Evolutionary conservation across 2,797 vertebrate species (phyloP), one percentile per base, ranked within the genome.

Genomic region (Rhinichthys osculus): DNA sequence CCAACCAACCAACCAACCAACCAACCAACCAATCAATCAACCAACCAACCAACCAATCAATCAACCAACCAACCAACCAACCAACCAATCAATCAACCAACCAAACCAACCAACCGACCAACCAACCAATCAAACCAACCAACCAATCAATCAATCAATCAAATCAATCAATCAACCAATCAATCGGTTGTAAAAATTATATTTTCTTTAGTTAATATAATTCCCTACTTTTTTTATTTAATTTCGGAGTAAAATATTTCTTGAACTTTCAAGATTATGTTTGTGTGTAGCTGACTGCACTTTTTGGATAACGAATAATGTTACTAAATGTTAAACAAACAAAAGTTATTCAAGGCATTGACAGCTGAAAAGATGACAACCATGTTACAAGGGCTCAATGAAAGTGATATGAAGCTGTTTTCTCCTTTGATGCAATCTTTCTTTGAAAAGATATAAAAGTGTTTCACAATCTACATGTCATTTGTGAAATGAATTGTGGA

Each of bases 371-470:
- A 78, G 35, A 78, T n/a, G 21, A 42, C 14, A 10, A 4, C 42
- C 64, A 42, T 23, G n/a, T 79, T 64, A 19, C 33, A 66, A 23
- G 8, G 7, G 10, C n/a, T 50, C 5, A 71, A 38, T 62, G 11
- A 40, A 78, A 70, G 35, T 30, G 13, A 50, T 7, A 69, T 17
- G 17, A 70, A 64, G 40, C 23, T 5, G 57, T 67, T 84, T 78
- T 62, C 35, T 27, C 27, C 4, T 71, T 50, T 44, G 27, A 33
- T 79, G 52, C 7, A 40, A 72, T 19, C 10, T 52, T 66, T 59
- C 38, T 59, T 54, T 82, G 23, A 59, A 79, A 62, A 21, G 2
- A 64, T 50, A 44, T 52, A 44, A 74, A 85, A 62, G 50, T 33
- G 13, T 57, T 57, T 54, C 44, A 44, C 33, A 14, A 69, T 69